These are phyloP conservation scores for Drosophila tsacasi DNA, from an alignment of 1,140 invertebrate genomes.

Conservation along the genomic window DNA sequence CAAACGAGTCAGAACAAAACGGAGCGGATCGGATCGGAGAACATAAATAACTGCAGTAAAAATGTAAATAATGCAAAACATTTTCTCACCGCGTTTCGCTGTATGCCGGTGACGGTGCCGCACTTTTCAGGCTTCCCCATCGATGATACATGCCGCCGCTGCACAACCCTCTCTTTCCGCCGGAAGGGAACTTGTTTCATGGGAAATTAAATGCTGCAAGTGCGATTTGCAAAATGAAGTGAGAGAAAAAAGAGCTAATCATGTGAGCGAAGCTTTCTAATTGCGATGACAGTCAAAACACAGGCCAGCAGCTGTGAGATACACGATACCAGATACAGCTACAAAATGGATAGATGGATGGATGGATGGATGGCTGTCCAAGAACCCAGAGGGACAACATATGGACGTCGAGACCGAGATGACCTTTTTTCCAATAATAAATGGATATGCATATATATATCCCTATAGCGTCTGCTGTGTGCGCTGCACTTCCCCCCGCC, in stretches of 20 bases:
- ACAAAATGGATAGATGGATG: slow-evolving; percentile 39
- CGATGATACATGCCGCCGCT: slow-evolving; percentile 13
- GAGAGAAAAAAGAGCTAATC: slow-evolving; percentile 11
- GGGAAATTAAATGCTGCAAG: slow-evolving; percentile 78
- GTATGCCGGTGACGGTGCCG: slow-evolving; percentile 19
- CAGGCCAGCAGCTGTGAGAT: slow-evolving; percentile 37
- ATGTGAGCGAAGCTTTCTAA: slow-evolving; percentile 67
- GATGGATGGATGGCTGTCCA: slow-evolving; percentile 37
- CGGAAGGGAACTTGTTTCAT: slow-evolving; percentile 60
- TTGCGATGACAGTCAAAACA: slow-evolving; percentile 65
- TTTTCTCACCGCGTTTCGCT: slow-evolving; percentile 81
- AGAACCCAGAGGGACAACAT: slow-evolving; percentile 46
- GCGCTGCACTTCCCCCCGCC: slow-evolving; percentile 42
- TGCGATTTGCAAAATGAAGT: slow-evolving; percentile 38
- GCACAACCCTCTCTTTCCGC: slow-evolving; percentile 16
- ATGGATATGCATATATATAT: slow-evolving; percentile 53
- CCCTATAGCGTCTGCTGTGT: slow-evolving; percentile 20
- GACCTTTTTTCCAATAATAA: slow-evolving; percentile 69
- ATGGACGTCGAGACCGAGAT: slow-evolving; percentile 60
- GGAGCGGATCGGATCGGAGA: slow-evolving; percentile 34
- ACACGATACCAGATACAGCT: slow-evolving; percentile 43
- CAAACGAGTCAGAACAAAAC: slow-evolving; percentile 45
- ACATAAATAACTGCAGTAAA: slow-evolving; percentile 55
- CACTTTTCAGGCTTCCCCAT: slow-evolving; percentile 77
- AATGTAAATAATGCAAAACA: slow-evolving; percentile 83